phyloP scores from a whole-genome alignment of 2,888 invertebrate genomes.

The Caenorhabditis uteleia region DNA sequence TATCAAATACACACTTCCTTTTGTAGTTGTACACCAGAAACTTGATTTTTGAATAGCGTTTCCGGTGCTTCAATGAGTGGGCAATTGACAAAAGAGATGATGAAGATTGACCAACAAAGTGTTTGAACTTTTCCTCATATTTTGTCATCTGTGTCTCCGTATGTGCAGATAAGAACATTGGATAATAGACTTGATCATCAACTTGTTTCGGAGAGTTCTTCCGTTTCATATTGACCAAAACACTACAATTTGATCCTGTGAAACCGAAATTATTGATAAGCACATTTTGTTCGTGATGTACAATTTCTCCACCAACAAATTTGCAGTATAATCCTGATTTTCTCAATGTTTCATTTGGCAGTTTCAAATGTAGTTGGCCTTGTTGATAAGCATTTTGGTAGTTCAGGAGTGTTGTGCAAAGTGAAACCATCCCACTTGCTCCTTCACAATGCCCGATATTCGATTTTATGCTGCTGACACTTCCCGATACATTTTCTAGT shows the following conservation, averaged over 20 bases:
- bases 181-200: conserved; percentile 13
- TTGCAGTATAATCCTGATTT: too few relatives aligned
- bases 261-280: conserved; percentile 66
- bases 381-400: conserved; percentile 22
- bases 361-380: conserved; percentile 39
- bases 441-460: conserved; percentile 63
- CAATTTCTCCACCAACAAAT: conserved; percentile 44
- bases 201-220: not conserved
- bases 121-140: conserved; percentile 5
- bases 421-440: conserved; percentile 53
- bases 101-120: conserved; percentile 18
- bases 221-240: conserved; percentile 14
- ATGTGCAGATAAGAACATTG: conserved; percentile 50
- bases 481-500: conserved; percentile 7
- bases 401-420: conserved; percentile 32
- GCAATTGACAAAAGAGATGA: too few relatives aligned
- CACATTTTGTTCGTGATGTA: conserved; percentile 12
- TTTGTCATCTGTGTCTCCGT: conserved; percentile 13
- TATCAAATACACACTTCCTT: conserved; percentile 14
- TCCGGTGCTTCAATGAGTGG: conserved; percentile 13
- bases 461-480: conserved; percentile 52
- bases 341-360: conserved; percentile 22
- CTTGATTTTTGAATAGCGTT: conserved; percentile 27
- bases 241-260: conserved; percentile 57
- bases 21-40: conserved; percentile 32